Base-by-base conservation (phyloP, 1,140 invertebrate genomes). In the Pachypsylla venusta region DNA sequence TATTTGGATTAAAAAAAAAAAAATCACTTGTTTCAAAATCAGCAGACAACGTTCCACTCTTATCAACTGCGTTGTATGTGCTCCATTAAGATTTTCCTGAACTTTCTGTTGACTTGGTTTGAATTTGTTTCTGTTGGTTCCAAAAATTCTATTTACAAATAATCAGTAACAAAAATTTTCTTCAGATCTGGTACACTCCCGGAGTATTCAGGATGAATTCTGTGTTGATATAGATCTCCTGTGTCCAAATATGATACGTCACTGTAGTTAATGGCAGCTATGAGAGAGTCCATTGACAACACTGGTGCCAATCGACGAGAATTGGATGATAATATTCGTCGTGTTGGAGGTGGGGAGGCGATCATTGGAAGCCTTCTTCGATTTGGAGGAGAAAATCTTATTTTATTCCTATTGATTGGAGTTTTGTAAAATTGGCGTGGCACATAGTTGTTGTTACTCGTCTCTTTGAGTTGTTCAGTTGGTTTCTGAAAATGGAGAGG, bases 181-280 rank as follows among this genome's bases (percentile, higher is more conserved):
- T 64, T 63, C 25, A 64, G 57, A 42, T 64, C 63, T 7, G 63
- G 63, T 16, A 64, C 63, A 54, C 61, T 63, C 1, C 62, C 60
- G 19, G 39, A 55, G 56, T 60, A 56, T 57, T 25, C 7, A 1
- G 54, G 54, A 27, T 57, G 25, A 35, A 35, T 35, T n/a, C n/a
- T 35, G 22, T 57, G 58, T 19, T 30, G 26, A 25, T 26, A 61
- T 4, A 61, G 20, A 14, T 26, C 61, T 3, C 40, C 61, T 30
- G 58, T 64, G 54, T 55, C 57, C 27, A 35, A 40, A 25, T 63
- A 63, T 24, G 59, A 56, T 1, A 61, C 59, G 22, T 61, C 62
- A 1, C 59, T 55, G 0, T 62, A 60, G 40, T 60, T 54, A 0
- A 61, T 53, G 1, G 62, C 62, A 0, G 61, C 56, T 12, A 64